Conservation (phyloP, 2,113 vertebrate species). For the Oncorhynchus keta region DNA sequence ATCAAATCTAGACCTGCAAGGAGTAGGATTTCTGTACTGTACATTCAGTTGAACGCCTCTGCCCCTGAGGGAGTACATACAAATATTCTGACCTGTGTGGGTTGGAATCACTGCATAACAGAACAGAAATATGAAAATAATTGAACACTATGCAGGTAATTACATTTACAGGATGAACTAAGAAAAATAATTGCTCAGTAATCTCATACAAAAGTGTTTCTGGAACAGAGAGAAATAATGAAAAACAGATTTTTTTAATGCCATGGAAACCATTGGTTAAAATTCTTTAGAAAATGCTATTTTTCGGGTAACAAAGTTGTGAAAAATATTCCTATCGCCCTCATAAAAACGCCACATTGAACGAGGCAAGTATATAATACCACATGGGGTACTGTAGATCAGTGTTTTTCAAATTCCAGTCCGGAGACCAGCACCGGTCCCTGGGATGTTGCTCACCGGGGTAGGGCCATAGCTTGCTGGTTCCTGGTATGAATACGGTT, state of each 20-base stretch:
- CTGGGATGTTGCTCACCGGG: too few relatives aligned
- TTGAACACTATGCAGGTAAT: conserved; percentile 44
- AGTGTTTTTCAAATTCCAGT: too few relatives aligned
- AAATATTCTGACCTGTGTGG: conserved; percentile 27
- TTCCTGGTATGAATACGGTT: too few relatives aligned
- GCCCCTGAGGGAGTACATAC: conserved; percentile 19
- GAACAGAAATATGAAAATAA: conserved; percentile 65
- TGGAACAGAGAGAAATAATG: conserved; percentile 42
- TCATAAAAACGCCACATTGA: conserved; percentile 98
- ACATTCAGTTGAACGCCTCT: conserved; percentile 14
- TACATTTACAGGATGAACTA: conserved; percentile 50
- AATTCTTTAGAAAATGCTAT: conserved; percentile 88
- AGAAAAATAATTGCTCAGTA: conserved; percentile 59
- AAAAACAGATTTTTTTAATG: conserved; percentile 60
- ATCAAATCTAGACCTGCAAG: neutral
- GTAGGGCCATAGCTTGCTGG: too few relatives aligned
- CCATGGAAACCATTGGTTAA: conserved; percentile 54
- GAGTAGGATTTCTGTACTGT: conserved; percentile 14
- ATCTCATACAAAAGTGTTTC: conserved; percentile 60
- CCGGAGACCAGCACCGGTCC: too few relatives aligned
- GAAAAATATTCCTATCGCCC: conserved; percentile 84
- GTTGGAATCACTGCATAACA: conserved; percentile 11
- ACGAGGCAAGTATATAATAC: conserved; percentile 96
- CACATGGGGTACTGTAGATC: conserved; percentile 76
- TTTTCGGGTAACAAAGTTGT: conserved; percentile 86